Evolutionary conservation across 2,888 invertebrate species (phyloP), one percentile per base, ranked within the genome.

Genomic region (Oscheius onirici): DNA sequence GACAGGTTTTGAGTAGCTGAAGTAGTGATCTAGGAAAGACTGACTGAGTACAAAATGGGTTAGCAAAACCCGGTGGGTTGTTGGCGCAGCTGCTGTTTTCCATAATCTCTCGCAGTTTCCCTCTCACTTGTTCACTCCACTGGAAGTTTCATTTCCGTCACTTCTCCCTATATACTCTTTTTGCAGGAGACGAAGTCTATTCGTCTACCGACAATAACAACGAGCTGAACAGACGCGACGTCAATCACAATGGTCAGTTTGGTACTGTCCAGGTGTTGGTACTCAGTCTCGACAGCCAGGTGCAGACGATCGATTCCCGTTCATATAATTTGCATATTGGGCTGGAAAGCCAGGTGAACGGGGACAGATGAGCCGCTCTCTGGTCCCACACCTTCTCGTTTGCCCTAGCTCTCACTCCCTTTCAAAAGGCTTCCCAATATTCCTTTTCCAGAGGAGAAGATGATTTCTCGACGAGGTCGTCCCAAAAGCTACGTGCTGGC

Each of bases 401-500:
- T n/a, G n/a, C n/a, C n/a, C 46, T n/a, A 46, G 17, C 13, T 46
- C 17, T 17, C n/a, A n/a, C n/a, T n/a, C n/a, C n/a, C n/a, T n/a
- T n/a, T n/a, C n/a, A n/a, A n/a, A n/a, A n/a, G n/a, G 6, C 51
- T 51, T 13, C 41, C n/a, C 15, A 20, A 20, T 34, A 24, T 65
- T 28, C n/a, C 17, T 40, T 60, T 74, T 75, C 22, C 76, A 78
- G 76, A 77, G 70, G 72, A 68, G 67, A 74, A 74, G 77, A 76
- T 76, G 61, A 79, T 76, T 72, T 75, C 77, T 71, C 79, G 79
- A 34, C 79, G 81, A 44, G 69, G 75, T 34, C 77, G 81, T 46
- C 81, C 81, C 40, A 81, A 81, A 68, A 80, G 80, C 26, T 81
- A 81, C 58, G 81, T 81, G 28, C 73, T 81, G 67, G 81, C 81